Evolutionary conservation across 2,797 vertebrate genomes (phyloP).

Genomic region (Lutjanus argentimaculatus): DNA sequence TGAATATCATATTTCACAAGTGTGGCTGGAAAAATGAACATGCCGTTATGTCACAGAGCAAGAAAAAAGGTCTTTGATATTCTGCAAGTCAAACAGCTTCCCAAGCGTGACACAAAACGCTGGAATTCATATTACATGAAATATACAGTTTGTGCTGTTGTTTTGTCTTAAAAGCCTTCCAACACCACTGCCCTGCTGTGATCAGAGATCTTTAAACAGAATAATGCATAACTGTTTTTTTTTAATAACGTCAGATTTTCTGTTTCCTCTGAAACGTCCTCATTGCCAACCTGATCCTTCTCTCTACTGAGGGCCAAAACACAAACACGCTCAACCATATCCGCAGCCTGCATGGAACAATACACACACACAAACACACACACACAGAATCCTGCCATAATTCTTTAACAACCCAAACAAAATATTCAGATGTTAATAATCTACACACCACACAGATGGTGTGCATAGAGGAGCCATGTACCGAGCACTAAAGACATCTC

Average conservation of each 20-base stretch:
- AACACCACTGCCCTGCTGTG: slow-evolving; percentile 4
- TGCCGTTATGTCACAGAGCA: slow-evolving; percentile 3
- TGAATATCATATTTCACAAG: slow-evolving; percentile 44
- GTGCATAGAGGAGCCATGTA: slow-evolving; percentile 30
- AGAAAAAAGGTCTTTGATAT: neutral
- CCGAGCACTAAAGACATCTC: slow-evolving; percentile 47
- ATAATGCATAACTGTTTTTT: slow-evolving; percentile 23
- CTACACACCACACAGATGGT: slow-evolving; percentile 47
- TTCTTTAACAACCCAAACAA: slow-evolving; percentile 33
- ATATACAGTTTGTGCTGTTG: slow-evolving; percentile 21
- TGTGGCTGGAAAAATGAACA: slow-evolving; percentile 39
- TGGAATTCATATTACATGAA: slow-evolving; percentile 9
- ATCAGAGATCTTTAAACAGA: slow-evolving; percentile 30
- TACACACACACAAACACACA: neutral
- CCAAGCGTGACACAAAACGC: neutral
- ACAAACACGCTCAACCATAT: neutral
- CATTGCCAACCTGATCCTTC: slow-evolving; percentile 15
- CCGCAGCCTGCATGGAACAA: slow-evolving; percentile 1
- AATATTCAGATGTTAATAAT: slow-evolving; percentile 39
- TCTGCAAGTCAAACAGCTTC: slow-evolving; percentile 5
- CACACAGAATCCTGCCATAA: neutral
- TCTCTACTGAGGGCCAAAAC: slow-evolving; percentile 12
- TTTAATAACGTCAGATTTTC: slow-evolving; percentile 42
- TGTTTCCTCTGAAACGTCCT: slow-evolving; percentile 9
- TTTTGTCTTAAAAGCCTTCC: slow-evolving; percentile 4